These are phyloP conservation scores for Sebastes schlegelii DNA, from an alignment of 2,113 vertebrate species.

Conservation along the genomic window DNA sequence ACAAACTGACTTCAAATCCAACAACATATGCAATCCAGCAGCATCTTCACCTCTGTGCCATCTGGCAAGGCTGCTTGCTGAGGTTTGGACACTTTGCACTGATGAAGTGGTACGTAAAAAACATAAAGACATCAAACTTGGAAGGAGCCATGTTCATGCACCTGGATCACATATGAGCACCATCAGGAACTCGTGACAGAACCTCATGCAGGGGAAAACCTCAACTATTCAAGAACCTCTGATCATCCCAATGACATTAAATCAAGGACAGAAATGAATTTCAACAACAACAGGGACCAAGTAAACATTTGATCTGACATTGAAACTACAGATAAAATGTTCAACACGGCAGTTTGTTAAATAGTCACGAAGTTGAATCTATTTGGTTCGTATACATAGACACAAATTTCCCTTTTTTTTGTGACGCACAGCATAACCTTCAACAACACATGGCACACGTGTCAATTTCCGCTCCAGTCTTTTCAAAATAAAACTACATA, in stretches of 20 bases:
- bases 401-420: too few relatives aligned
- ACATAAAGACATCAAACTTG: conserved; percentile 63
- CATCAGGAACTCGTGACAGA: conserved; percentile 50
- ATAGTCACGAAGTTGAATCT: too few relatives aligned
- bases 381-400: too few relatives aligned
- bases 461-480: too few relatives aligned
- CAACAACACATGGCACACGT: too few relatives aligned
- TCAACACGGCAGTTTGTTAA: too few relatives aligned
- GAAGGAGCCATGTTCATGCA: conserved; percentile 53
- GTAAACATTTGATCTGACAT: conserved; percentile 36
- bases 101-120: conserved; percentile 55
- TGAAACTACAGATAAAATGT: conserved; percentile 8
- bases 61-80: conserved; percentile 54
- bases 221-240: conserved; percentile 51
- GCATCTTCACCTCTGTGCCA: conserved; percentile 52
- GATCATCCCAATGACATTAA: conserved; percentile 49
- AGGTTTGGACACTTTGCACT: conserved; percentile 60
- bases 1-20: conserved; percentile 43
- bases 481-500: too few relatives aligned
- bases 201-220: neutral
- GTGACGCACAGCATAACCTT: too few relatives aligned
- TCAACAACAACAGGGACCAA: conserved; percentile 42
- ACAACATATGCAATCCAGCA: conserved; percentile 58
- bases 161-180: conserved; percentile 67
- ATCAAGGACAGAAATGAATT: conserved; percentile 34